phyloP scores from a whole-genome alignment of 2,113 vertebrate species.

The Hydropotes inermis region DNA sequence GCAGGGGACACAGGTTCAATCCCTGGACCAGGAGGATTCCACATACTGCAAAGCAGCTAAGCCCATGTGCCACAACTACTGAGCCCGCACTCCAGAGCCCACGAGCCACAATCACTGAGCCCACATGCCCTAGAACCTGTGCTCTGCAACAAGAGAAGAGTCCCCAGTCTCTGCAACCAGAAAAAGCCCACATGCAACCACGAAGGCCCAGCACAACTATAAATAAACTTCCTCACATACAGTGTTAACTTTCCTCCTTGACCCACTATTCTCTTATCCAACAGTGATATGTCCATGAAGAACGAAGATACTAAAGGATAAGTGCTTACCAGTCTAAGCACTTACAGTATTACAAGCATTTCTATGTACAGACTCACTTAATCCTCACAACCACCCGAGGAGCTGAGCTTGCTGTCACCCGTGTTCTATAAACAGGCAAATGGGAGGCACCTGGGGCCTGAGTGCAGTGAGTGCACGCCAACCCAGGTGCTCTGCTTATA shows the following conservation, averaged over 20 bases:
- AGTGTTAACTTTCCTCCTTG: background rate
- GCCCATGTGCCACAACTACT: background rate
- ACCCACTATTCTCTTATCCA: background rate
- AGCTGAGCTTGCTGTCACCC: background rate
- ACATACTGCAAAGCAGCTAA: background rate
- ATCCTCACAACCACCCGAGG: background rate
- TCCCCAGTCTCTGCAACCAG: background rate
- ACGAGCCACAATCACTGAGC: background rate
- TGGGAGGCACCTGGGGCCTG: background rate
- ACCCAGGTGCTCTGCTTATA: background rate
- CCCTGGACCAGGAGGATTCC: background rate
- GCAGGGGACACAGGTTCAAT: background rate
- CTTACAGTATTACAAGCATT: background rate
- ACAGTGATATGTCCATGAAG: background rate
- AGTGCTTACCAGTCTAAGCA: background rate
- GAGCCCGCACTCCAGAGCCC: background rate
- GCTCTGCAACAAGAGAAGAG: background rate
- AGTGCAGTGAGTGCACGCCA: background rate
- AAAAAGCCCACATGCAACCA: background rate
- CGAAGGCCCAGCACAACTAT: background rate
- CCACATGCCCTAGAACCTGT: background rate
- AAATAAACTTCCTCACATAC: background rate
- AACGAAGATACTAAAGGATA: background rate
- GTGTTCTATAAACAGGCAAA: background rate
- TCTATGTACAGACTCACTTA: background rate